Percentiles rank a stretch among this genome's conserved stretches.
Evolutionary conservation across 2,113 vertebrate species (phyloP).

Genomic region (Cheilinus undulatus): DNA sequence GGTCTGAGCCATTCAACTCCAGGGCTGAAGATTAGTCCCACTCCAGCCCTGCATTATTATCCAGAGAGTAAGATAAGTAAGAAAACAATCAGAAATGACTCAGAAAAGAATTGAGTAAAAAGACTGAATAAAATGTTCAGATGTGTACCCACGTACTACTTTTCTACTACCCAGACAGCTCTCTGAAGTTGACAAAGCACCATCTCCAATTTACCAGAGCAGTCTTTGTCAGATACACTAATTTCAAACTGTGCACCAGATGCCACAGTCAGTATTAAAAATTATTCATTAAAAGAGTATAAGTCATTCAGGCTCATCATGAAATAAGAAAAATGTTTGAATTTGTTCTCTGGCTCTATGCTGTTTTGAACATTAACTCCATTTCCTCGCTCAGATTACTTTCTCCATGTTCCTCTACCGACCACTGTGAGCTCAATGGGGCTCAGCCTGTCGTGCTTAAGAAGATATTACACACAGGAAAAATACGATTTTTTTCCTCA

Average conservation of each 20-base stretch:
- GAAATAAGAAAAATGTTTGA: background rate
- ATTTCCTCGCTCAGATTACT: constrained; percentile 1
- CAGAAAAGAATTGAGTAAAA: too few relatives aligned
- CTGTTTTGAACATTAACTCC: background rate
- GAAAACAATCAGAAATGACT: too few relatives aligned
- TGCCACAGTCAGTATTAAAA: background rate
- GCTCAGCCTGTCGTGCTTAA: background rate
- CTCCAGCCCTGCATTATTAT: too few relatives aligned
- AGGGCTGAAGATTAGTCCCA: too few relatives aligned
- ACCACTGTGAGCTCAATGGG: constrained; percentile 33
- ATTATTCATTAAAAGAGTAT: constrained; percentile 6
- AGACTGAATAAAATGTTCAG: too few relatives aligned
- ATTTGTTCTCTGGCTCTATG: constrained; percentile 1
- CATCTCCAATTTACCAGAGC: background rate
- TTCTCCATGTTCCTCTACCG: constrained; percentile 10
- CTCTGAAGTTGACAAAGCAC: background rate
- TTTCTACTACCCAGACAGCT: too few relatives aligned
- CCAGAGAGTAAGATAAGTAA: too few relatives aligned
- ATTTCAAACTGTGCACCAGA: background rate
- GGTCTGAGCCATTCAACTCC: too few relatives aligned
- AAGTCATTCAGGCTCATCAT: background rate
- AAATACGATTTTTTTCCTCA: constrained; percentile 13
- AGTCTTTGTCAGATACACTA: background rate
- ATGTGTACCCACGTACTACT: too few relatives aligned
- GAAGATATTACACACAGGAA: constrained; percentile 22